Percentiles rank a stretch among this genome's conserved stretches.
Evolutionary conservation across 2,888 invertebrate genomes (phyloP).

Genomic region (Drosophila helvetica): DNA sequence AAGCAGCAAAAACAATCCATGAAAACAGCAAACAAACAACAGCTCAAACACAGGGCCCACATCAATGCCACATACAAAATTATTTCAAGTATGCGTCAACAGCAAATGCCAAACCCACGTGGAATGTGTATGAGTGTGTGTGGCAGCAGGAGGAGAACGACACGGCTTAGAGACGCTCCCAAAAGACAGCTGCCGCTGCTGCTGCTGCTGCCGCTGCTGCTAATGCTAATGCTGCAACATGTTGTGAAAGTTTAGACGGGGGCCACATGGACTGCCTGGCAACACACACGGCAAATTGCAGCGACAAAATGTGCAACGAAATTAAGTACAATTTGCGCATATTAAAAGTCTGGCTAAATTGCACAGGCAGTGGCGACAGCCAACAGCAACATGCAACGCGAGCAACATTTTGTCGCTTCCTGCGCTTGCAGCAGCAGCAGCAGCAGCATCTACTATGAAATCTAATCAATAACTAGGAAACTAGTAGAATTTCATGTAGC

Average conservation of each 20-base stretch:
- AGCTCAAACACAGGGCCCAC: slow-evolving; percentile 26
- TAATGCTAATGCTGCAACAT: slow-evolving; percentile 62
- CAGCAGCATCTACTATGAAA: slow-evolving; percentile 38
- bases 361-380: slow-evolving; percentile 41
- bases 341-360: slow-evolving; percentile 74
- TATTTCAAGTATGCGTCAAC: slow-evolving; percentile 51
- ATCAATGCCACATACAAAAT: slow-evolving; percentile 26
- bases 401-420: slow-evolving; percentile 68
- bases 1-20: slow-evolving; percentile 66
- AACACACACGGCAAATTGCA: slow-evolving; percentile 60
- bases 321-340: slow-evolving; percentile 78
- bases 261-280: slow-evolving; percentile 38
- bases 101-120: slow-evolving; percentile 30
- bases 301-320: slow-evolving; percentile 75
- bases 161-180: slow-evolving; percentile 14
- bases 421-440: slow-evolving; percentile 45
- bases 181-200: slow-evolving; percentile 10
- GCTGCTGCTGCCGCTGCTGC: slow-evolving; percentile 7
- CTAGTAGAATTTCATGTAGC: slow-evolving; percentile 78
- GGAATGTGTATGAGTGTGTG: neutral
- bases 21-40: slow-evolving; percentile 43
- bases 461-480: slow-evolving; percentile 78
- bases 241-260: slow-evolving; percentile 65
- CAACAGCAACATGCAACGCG: slow-evolving; percentile 39
- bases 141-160: slow-evolving; percentile 6